Base-by-base conservation (phyloP, 2,113 vertebrate species). In the Poeciliopsis retropinna region DNA sequence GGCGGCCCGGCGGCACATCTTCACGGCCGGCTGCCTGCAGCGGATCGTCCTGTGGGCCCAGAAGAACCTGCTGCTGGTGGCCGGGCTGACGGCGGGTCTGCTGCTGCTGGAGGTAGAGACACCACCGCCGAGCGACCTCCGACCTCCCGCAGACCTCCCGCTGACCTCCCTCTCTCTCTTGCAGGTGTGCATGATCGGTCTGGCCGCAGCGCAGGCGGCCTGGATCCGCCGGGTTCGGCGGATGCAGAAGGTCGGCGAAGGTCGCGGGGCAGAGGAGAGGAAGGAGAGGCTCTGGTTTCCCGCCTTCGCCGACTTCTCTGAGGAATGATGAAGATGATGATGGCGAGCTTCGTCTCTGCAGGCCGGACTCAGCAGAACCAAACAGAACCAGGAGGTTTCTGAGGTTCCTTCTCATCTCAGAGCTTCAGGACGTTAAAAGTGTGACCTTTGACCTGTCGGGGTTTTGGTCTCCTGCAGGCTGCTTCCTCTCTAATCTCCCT, bases 41-140 rank as follows among this genome's bases (percentile, higher is more conserved):
- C 81, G 83, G 51, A 91, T 91, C 34, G 5, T 84, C 17, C 27
- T 22, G 31, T 93, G 92, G 92, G 27, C 75, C n/a, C 86, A 86
- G 22, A 78, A 76, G 60, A 79, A 91, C 82, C 81, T 91, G 71
- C 71, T 84, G 78, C 83, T 92, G 81, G 88, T 88, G 65, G 89
- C 57, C 0, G 87, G 88, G 0, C 84, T 93, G 39, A 90, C 75
- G 0, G 80, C 2, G 0, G 83, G 85, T 0, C 81, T 93, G 73
- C 87, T 92, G 78, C 86, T 93, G 64, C 89, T 93, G 0, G 87
- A 93, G 91, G 92, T 93, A 72, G 66, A 6, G 2, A 30, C 22
- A 14, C 34, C 34, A 2, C 27, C 34, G 13, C 17, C 10, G 31
- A n/a, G 30, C 41, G 0, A 31, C 22, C 22, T 0, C 51, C 28